These are phyloP conservation scores for Paramormyrops kingsleyae DNA, from an alignment of 2,113 vertebrate genomes.

Conservation along the genomic window DNA sequence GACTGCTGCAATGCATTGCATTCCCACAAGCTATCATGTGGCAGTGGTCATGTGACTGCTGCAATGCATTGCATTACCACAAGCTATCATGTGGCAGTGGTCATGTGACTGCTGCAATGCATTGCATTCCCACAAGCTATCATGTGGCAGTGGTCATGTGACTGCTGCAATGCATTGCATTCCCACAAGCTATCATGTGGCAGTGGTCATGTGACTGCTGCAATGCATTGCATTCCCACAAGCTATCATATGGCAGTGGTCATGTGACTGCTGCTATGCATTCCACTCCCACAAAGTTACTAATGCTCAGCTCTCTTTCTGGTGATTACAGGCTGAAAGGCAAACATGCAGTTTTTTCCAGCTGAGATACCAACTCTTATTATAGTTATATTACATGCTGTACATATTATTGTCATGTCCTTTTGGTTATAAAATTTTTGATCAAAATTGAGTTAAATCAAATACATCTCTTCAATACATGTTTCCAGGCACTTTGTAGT, in stretches of 20 bases:
- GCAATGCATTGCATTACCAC: background rate
- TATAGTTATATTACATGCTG: background rate
- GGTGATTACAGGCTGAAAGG: background rate
- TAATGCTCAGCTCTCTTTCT: background rate
- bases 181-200: background rate
- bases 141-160: background rate
- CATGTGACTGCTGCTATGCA: background rate
- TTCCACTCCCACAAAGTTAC: background rate
- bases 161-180: background rate
- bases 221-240: background rate
- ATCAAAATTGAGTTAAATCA: background rate
- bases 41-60: conserved; percentile 4
- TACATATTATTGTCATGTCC: background rate
- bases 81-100: background rate
- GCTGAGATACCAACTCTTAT: background rate
- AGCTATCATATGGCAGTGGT: background rate
- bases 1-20: background rate
- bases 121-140: background rate
- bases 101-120: background rate
- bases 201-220: background rate
- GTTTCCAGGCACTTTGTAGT: background rate
- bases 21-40: too few species aligned
- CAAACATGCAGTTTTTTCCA: background rate
- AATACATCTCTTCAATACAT: background rate
- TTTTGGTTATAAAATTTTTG: background rate